Base-by-base conservation (phyloP, 2,113 vertebrate genomes). In the Myanophis thanlyinensis region DNA sequence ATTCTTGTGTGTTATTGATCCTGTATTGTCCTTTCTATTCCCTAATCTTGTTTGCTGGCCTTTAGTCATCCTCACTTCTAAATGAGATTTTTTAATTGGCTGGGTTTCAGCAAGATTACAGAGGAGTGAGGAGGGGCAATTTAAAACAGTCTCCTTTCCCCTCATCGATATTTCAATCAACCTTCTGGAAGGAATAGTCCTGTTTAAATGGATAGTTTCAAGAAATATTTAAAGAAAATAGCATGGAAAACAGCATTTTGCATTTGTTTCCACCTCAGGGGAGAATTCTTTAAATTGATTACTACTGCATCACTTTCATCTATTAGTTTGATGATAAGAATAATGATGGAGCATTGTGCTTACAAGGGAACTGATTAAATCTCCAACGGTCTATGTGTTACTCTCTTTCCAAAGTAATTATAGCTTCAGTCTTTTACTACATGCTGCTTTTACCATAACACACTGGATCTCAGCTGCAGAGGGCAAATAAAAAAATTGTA, bases 231-330 rank as follows among this genome's bases (percentile, higher is more conserved):
- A 3, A 90, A 46, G 22, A 94, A 93, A 93, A n/a, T 54, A 59
- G 93, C 67, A 40, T 88, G 51, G 1, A 15, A 96, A 89, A 73
- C 91, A 94, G 85, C 53, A 62, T 90, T 92, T 96, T 88, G 46
- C 11, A 91, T 90, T 25, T 30, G 62, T 86, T 85, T 73, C 25
- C 89, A 93, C 25, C 89, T 54, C 56, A 53, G 94, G 94, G 73
- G 80, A 92, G 92, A 40, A 93, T 90, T 73, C 4, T 25, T 56
- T 40, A 93, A 93, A 95, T 90, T 94, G 93, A 62, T 94, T 94
- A 94, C 84, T 62, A 95, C 48, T 54, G 95, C 48, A 93, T 91
- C 27, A 30, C 95, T 35, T 91, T 91, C 56, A 85, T 59, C 84
- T 1, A 49, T 47, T 93, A n/a, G 48, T 85, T 92, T 85, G 93